Evolutionary conservation across 1,140 invertebrate genomes (phyloP), one percentile per base, ranked within the genome.

Genomic region (Drosophila nannoptera): DNA sequence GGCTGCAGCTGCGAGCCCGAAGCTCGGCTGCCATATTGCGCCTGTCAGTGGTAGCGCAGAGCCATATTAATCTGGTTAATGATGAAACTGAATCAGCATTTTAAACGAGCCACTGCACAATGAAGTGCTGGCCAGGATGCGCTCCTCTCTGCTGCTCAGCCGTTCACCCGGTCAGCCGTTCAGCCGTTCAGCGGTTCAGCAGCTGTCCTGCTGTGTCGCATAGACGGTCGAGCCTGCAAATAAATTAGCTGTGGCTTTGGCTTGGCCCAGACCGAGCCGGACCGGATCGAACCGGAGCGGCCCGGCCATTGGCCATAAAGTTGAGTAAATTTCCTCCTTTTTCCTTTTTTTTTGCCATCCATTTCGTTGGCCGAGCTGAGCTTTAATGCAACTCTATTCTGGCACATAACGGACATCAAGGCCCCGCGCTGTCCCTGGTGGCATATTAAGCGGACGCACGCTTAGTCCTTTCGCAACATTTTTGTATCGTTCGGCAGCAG

Each of bases 31-130:
- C 71, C 71, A 73, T 73, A 73, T 73, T 73, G 78, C 61, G 73
- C 48, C 62, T 70, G 69, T 54, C 49, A 61, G 16, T 73, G 61
- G 67, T 35, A 38, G 63, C 63, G 78, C 70, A 58, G 72, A 65
- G 72, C 73, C 68, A 76, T 88, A 88, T 88, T 87, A 88, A 88
- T 88, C 87, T 88, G 77, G 80, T 88, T 88, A 88, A 88, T 88
- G 87, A 88, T 88, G 87, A 88, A 88, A 87, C 87, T 88, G 87
- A 88, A 88, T 88, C 87, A 88, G 87, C 87, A 75, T 87, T 88
- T 88, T 84, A 77, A 88, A 75, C 87, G 87, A 88, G 64, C 71
- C 74, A 82, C 75, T 84, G 83, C 77, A 80, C 87, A 88, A 77
- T 73, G 70, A 75, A 76, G 74, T 75, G 73, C 53, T 11, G 36